These are phyloP conservation scores for Leptoteleia sp. DNA, from an alignment of 1,140 invertebrate genomes.

Conservation along the genomic window DNA sequence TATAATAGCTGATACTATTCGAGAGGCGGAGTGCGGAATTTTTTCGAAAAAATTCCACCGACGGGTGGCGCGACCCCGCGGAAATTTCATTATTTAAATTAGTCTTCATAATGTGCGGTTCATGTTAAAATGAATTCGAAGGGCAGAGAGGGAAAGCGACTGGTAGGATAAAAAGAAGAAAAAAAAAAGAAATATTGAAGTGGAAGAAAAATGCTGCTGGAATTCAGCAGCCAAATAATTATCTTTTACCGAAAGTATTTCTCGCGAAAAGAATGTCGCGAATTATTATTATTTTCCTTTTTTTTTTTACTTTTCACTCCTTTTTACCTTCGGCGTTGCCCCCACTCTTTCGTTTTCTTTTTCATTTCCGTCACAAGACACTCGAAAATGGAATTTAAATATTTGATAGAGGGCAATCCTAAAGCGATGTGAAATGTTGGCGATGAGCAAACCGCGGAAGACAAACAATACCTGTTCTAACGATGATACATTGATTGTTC, in stretches of 20 bases:
- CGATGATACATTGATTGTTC: conserved; percentile 65
- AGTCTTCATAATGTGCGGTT: conserved; percentile 12
- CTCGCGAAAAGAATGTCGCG: too few species aligned
- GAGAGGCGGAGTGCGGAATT: conserved; percentile 21
- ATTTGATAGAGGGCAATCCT: conserved; percentile 56
- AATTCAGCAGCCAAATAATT: too few species aligned
- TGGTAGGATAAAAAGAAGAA: neutral
- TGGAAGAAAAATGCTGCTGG: too few species aligned
- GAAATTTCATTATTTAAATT: conserved; percentile 40
- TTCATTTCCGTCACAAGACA: conserved; percentile 27
- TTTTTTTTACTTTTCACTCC: neutral
- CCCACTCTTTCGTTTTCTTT: neutral
- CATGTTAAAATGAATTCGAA: conserved; percentile 15
- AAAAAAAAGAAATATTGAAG: neutral
- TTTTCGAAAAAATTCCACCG: too few species aligned
- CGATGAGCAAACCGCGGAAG: conserved; percentile 63
- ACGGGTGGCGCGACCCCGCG: too few species aligned
- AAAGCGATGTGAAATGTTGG: conserved; percentile 60
- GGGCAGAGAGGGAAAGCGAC: neutral
- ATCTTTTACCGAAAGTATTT: too few species aligned
- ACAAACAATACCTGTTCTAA: conserved; percentile 64
- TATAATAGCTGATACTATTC: conserved; percentile 38
- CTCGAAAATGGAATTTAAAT: conserved; percentile 67
- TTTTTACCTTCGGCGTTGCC: neutral
- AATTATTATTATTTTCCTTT: neutral